These are phyloP conservation scores for Metellina segmentata DNA, from an alignment of 2,888 invertebrate species.

Conservation along the genomic window DNA sequence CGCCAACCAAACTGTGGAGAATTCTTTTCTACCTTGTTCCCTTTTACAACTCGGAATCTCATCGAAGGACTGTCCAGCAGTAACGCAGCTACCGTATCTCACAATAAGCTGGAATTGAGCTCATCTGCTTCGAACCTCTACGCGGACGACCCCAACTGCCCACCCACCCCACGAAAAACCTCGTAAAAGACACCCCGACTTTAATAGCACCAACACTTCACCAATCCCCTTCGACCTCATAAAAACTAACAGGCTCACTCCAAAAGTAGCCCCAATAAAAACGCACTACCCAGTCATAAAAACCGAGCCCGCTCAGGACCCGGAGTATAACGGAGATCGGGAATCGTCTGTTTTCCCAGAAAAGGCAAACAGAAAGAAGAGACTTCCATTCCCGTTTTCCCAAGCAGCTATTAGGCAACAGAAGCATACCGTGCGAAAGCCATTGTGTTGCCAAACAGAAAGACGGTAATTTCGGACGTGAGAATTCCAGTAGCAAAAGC, in stretches of 20 bases:
- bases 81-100: too few species aligned
- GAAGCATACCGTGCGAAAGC: background rate
- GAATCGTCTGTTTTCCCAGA: background rate
- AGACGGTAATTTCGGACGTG: slow-evolving; percentile 19
- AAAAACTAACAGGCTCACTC: slow-evolving; percentile 69
- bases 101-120: slow-evolving; percentile 8
- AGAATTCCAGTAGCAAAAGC: background rate
- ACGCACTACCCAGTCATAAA: slow-evolving; percentile 63
- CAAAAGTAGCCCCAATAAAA: slow-evolving; percentile 71
- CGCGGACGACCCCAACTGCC: background rate
- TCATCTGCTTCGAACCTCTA: slow-evolving; percentile 40
- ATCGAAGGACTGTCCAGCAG: too few species aligned
- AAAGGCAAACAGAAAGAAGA: background rate
- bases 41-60: too few species aligned
- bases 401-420: slow-evolving; percentile 26
- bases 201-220: slow-evolving; percentile 15
- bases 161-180: background rate
- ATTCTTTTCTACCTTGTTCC: too few species aligned
- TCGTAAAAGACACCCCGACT: slow-evolving; percentile 44
- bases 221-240: slow-evolving; percentile 30
- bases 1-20: too few species aligned
- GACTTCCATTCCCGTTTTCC: background rate
- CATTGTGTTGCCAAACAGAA: slow-evolving; percentile 21
- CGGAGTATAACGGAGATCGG: background rate
- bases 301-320: slow-evolving; percentile 42